Conservation (phyloP, 2,797 vertebrate genomes). For the Oophaga sylvatica region DNA sequence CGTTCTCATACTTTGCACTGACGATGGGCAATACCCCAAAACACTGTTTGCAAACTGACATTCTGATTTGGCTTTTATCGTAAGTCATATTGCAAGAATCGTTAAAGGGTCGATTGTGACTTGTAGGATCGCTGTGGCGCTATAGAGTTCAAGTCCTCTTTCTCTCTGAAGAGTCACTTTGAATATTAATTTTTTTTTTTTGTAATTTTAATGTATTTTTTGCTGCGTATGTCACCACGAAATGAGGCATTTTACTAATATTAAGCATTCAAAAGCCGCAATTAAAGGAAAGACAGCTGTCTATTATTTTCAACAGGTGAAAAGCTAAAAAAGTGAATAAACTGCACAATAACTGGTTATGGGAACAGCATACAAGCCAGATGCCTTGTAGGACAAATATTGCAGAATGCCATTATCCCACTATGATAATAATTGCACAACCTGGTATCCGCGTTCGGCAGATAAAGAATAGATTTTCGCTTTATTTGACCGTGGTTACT, state of each 20-base stretch:
- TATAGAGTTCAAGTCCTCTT: no score
- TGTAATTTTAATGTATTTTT: no score
- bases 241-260: neutral
- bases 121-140: no score
- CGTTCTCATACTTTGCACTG: no score
- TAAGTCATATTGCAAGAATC: no score
- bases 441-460: neutral
- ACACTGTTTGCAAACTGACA: no score
- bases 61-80: no score
- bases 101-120: no score
- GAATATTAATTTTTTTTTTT: no score
- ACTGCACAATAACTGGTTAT: constrained; percentile 4
- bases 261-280: neutral
- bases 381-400: constrained; percentile 7
- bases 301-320: neutral
- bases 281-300: neutral
- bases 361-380: neutral
- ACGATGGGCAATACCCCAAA: no score
- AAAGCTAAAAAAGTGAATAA: neutral
- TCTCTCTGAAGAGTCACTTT: no score
- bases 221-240: no score
- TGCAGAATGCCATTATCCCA: neutral
- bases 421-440: constrained; percentile 14
- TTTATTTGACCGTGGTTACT: constrained; percentile 29
- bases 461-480: constrained; percentile 14